Percentiles rank a stretch among this genome's conserved stretches.
Conservation (phyloP, 2,797 vertebrate genomes). For the Halcyon badia region DNA sequence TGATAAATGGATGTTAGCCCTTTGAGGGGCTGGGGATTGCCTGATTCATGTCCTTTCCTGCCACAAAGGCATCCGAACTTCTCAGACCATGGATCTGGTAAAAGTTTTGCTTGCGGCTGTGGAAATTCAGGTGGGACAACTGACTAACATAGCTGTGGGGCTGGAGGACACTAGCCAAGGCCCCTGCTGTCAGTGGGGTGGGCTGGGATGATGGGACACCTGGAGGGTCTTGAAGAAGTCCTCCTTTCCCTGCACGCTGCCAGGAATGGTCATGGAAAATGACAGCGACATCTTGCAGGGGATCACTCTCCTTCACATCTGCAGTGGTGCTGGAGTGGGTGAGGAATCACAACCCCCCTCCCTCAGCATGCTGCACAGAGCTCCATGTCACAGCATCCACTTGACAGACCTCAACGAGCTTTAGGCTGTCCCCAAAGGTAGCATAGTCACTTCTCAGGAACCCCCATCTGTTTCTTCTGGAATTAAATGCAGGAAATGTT, state of each 20-base stretch:
- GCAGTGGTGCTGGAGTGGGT: neutral
- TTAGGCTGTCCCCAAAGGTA: neutral
- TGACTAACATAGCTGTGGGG: neutral
- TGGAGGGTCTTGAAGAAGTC: neutral
- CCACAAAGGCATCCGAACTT: neutral
- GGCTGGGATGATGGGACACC: neutral
- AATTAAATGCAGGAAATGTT: neutral
- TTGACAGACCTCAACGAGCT: neutral
- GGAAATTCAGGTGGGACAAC: neutral
- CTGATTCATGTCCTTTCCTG: neutral
- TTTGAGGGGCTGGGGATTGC: rapidly evolving
- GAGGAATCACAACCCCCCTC: neutral
- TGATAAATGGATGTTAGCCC: neutral
- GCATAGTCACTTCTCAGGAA: neutral
- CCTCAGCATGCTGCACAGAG: neutral
- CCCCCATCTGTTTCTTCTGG: neutral
- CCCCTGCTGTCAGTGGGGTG: rapidly evolving
- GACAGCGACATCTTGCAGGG: neutral
- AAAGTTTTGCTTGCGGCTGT: neutral
- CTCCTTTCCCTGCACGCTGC: neutral
- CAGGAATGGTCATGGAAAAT: neutral
- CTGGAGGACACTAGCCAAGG: neutral
- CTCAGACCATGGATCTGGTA: rapidly evolving
- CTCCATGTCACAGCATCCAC: neutral
- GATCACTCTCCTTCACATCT: rapidly evolving